Evolutionary conservation across 2,113 vertebrate genomes (phyloP), one percentile per base, ranked within the genome.

Genomic region (Macaca nemestrina): DNA sequence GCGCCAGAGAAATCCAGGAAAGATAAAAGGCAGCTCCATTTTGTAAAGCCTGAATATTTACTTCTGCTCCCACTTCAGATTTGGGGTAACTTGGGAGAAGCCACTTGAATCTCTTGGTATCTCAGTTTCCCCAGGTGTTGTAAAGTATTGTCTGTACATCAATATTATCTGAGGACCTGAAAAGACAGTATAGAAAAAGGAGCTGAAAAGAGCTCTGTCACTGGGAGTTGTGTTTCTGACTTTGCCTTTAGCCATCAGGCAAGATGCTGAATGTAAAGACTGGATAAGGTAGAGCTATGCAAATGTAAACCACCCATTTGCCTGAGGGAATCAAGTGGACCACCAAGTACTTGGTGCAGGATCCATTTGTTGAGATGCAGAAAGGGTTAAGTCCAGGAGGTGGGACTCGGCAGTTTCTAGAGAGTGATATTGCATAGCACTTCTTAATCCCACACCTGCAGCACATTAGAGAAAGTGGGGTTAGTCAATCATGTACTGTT

Each of bases 381-480:
- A 87, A 64, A 82, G 67, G 16, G 86, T 93, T 97, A 96, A 80
- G 32, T 73, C 72, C 23, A 59, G 50, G 48, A 48, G 55, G 20
- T 45, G 50, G 40, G 88, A 59, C 12, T 48, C 48, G 68, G 73
- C 45, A 32, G 40, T 78, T 70, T 92, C 52, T 80, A 80, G 68
- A 88, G 64, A 90, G 48, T 27, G 27, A 59, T 40, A 84, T 30
- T 61, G 38, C 72, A 88, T n/a, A 86, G 81, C 43, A 70, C 38
- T 68, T 90, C 73, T 22, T 78, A 87, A 93, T 85, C 50, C 68
- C 52, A 91, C 89, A 96, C 93, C 95, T 95, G 94, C 72, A 96
- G 96, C 13, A 83, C 83, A 96, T 92, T 97, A 97, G 97, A 88
- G 95, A 94, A n/a, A 97, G 97, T 67, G 95, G 30, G 0, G 12